A percentile compares a stretch with the other conserved stretches of the same genome.
These are phyloP conservation scores for Drosophila nigromelanica DNA, from an alignment of 1,140 invertebrate genomes.

Conservation along the genomic window DNA sequence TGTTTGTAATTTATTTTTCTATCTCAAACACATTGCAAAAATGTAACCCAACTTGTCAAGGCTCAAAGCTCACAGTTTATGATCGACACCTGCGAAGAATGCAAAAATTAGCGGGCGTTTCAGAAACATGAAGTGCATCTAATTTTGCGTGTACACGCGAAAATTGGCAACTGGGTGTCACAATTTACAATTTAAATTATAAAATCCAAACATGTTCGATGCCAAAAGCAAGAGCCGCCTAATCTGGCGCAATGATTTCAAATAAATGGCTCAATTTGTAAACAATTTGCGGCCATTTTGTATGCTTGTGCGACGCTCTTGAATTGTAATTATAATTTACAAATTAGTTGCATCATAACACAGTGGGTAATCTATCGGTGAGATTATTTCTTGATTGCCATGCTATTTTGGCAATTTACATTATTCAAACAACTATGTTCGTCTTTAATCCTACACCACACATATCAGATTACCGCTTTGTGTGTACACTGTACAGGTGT, in stretches of 20 bases:
- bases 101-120: not conserved
- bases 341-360: constrained; percentile 39
- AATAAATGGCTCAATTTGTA: constrained; percentile 64
- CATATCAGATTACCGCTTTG: constrained; percentile 38
- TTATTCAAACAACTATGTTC: constrained; percentile 58
- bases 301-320: not conserved
- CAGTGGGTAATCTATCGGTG: constrained; percentile 31
- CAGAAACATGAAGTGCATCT: not conserved
- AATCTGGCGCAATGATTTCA: constrained; percentile 52
- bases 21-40: too few species aligned
- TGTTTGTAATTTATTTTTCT: too few species aligned
- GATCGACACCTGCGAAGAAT: constrained; percentile 8
- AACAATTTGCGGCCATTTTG: constrained; percentile 59
- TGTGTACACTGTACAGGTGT: constrained; percentile 16
- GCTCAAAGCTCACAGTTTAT: constrained; percentile 2
- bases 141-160: constrained; percentile 12
- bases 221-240: constrained; percentile 26
- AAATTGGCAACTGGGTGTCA: constrained; percentile 22
- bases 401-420: constrained; percentile 58
- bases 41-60: too few species aligned
- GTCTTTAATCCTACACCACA: constrained; percentile 34
- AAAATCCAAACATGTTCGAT: constrained; percentile 26
- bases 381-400: constrained; percentile 45
- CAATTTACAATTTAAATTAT: constrained; percentile 39
- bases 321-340: constrained; percentile 45